phyloP scores from a whole-genome alignment of 2,888 invertebrate species.

The Caenorhabditis plicata region DNA sequence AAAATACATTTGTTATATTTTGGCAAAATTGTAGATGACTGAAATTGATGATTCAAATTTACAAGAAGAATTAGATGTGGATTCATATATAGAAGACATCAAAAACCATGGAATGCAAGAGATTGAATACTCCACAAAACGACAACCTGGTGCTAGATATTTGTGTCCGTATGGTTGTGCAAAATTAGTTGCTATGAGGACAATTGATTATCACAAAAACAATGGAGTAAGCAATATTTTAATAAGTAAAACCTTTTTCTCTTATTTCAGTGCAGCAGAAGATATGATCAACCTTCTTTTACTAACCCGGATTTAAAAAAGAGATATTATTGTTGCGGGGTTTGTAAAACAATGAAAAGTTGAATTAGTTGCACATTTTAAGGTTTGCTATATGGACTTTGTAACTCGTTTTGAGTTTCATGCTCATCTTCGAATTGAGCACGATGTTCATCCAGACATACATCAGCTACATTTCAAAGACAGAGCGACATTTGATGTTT shows the following conservation, averaged over 20 bases:
- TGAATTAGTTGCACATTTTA: not conserved
- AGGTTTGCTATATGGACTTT: slow-evolving; percentile 31
- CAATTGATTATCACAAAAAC: slow-evolving; percentile 48
- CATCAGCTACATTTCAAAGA: slow-evolving; percentile 29
- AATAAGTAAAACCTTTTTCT: no score
- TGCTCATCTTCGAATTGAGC: slow-evolving; percentile 35
- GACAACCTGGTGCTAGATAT: slow-evolving; percentile 14
- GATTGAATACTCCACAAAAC: not conserved
- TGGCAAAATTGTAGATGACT: slow-evolving; percentile 12
- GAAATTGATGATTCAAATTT: slow-evolving; percentile 6
- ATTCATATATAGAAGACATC: slow-evolving; percentile 13
- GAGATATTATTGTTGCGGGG: slow-evolving; percentile 45
- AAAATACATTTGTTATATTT: no score
- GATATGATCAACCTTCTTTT: slow-evolving; percentile 3
- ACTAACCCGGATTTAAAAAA: slow-evolving; percentile 26
- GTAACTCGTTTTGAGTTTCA: slow-evolving; percentile 35
- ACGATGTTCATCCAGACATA: slow-evolving; percentile 42
- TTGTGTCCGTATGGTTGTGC: slow-evolving; percentile 49
- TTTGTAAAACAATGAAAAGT: slow-evolving; percentile 1
- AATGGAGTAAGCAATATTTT: slow-evolving; percentile 37
- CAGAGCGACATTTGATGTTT: slow-evolving; percentile 33
- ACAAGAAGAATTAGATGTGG: slow-evolving; percentile 8
- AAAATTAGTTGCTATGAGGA: slow-evolving; percentile 39
- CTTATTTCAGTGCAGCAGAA: slow-evolving; percentile 17
- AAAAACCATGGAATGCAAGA: not conserved